A percentile compares a stretch with the other conserved stretches of the same genome.
phyloP scores from a whole-genome alignment of 2,797 vertebrate species.

The Parotocinclus haroldoi region DNA sequence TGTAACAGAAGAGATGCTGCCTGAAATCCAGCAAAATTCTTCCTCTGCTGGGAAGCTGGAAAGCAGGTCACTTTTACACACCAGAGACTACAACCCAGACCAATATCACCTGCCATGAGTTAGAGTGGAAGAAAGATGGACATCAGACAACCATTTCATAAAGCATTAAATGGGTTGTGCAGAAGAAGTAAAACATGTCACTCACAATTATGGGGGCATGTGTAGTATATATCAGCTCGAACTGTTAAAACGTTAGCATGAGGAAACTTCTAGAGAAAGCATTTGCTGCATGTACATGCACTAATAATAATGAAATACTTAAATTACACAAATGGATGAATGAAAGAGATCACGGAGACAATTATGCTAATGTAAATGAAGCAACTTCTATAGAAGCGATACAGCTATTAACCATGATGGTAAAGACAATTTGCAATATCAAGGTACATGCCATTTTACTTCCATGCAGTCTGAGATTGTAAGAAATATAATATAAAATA shows the following conservation, averaged over 20 bases:
- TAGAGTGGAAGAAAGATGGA: constrained; percentile 27
- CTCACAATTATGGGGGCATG: not conserved
- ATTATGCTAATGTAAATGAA: no score
- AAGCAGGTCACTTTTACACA: constrained; percentile 70
- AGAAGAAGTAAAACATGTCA: not conserved
- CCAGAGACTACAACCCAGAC: constrained; percentile 65
- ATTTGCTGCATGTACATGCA: no score
- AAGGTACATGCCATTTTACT: no score
- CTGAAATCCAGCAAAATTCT: constrained; percentile 49
- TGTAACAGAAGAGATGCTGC: constrained; percentile 52
- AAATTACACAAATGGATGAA: no score
- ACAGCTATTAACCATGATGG: not conserved
- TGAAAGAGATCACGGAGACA: no score
- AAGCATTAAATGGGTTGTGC: constrained; percentile 21
- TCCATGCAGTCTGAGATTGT: no score
- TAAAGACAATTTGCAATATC: not conserved
- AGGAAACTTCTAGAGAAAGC: no score
- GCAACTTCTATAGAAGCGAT: no score
- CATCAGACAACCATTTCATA: constrained; percentile 22
- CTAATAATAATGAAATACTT: no score
- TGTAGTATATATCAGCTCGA: no score
- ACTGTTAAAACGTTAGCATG: no score
- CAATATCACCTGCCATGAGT: constrained; percentile 55
- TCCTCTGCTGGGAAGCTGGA: constrained; percentile 57
- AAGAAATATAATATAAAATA: no score